Conservation (phyloP, 1,140 invertebrate genomes). For the Saccostrea glomerata region DNA sequence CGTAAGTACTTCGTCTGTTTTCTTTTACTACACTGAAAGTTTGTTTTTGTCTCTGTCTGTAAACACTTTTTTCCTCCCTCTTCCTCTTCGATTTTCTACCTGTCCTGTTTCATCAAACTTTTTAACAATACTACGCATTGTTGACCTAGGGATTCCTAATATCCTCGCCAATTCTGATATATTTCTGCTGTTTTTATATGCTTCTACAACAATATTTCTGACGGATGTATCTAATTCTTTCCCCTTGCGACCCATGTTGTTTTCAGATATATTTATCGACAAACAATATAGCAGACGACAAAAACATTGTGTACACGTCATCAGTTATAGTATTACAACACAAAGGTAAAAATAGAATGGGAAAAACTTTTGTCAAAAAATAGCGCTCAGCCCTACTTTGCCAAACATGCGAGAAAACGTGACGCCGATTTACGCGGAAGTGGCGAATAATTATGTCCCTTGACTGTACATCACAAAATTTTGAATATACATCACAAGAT, state of each 20-base stretch:
- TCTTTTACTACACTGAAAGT: not conserved
- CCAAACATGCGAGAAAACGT: not conserved
- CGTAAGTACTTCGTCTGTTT: not conserved
- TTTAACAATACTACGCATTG: not conserved
- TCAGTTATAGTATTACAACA: not conserved
- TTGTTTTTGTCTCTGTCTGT: not conserved
- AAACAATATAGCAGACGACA: not conserved
- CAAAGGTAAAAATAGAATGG: not conserved
- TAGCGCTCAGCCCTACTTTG: not conserved
- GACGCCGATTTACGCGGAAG: not conserved
- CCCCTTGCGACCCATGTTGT: not conserved
- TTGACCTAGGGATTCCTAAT: not conserved
- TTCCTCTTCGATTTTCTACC: not conserved
- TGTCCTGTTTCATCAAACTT: not conserved
- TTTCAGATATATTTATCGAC: not conserved
- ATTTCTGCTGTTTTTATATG: not conserved
- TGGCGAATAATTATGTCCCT: slow-evolving; percentile 3
- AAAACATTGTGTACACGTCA: not conserved
- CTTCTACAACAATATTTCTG: not conserved
- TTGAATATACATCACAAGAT: no score
- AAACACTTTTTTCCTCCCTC: not conserved
- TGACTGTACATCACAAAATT: no score
- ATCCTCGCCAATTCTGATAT: not conserved
- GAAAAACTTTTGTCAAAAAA: not conserved
- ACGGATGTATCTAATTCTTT: not conserved